Evolutionary conservation across 2,797 vertebrate species (phyloP).

Genomic region (Eospalax fontanierii): DNA sequence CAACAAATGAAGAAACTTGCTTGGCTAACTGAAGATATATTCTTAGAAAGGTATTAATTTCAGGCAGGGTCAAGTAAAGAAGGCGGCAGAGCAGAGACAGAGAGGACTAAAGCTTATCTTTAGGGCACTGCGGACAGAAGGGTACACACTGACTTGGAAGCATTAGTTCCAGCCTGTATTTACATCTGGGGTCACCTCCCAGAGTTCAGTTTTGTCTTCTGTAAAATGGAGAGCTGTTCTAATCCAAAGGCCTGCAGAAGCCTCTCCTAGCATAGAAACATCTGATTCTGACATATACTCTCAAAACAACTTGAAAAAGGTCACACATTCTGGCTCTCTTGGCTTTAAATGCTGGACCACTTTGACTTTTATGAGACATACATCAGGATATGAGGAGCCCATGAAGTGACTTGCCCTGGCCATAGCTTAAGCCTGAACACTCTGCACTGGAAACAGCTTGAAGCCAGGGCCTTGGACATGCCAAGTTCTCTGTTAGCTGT

Average conservation of each 20-base stretch:
- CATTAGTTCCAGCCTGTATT: background rate
- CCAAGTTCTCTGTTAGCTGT: fast-evolving
- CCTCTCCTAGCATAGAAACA: background rate
- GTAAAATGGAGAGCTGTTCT: background rate
- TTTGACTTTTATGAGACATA: too few relatives aligned
- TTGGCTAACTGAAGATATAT: background rate
- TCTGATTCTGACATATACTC: background rate
- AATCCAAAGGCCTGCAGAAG: background rate
- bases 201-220: background rate
- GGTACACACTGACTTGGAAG: background rate
- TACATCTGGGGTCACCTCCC: background rate
- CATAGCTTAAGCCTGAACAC: background rate
- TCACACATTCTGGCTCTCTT: background rate
- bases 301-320: background rate
- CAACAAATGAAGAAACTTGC: background rate
- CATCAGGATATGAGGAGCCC: background rate
- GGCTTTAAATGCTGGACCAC: background rate
- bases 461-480: background rate
- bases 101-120: background rate
- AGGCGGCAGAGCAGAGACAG: fast-evolving
- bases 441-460: background rate
- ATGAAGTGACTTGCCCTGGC: fast-evolving
- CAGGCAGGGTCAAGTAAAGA: background rate
- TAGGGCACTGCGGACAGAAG: background rate
- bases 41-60: background rate